A percentile compares a stretch with the other conserved stretches of the same genome.
Conservation (phyloP, 2,888 invertebrate species). For the Ornithoptera alexandrae region DNA sequence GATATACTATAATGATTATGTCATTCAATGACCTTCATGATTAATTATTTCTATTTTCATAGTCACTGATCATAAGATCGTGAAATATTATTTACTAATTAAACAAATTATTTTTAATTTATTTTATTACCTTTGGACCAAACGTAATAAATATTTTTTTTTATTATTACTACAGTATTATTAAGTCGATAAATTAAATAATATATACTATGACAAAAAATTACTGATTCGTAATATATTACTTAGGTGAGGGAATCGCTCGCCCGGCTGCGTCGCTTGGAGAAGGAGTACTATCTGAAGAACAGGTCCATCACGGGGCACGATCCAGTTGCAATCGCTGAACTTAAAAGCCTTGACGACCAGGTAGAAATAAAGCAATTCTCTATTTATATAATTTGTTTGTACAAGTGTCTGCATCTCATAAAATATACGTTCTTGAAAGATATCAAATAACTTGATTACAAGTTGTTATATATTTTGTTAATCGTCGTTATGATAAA, state of each 20-base stretch:
- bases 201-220: not conserved
- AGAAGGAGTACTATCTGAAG: slow-evolving; percentile 93
- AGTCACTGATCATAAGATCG: not conserved
- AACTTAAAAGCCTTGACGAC: slow-evolving; percentile 86
- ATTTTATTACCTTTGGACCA: no score
- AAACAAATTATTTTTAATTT: no score
- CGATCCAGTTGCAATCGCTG: slow-evolving; percentile 75
- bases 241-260: slow-evolving; percentile 83
- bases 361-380: slow-evolving; percentile 64
- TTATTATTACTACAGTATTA: not conserved
- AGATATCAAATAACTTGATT: no score
- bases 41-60: not conserved
- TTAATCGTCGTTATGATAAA: not conserved
- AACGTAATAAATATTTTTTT: not conserved
- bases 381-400: no score
- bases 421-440: no score
- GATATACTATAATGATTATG: not conserved
- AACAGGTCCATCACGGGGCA: slow-evolving; percentile 87
- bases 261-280: slow-evolving; percentile 90
- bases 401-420: no score
- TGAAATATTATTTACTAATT: no score
- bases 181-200: not conserved
- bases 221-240: not conserved
- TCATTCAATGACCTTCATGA: not conserved
- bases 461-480: no score